phyloP scores from a whole-genome alignment of 2,113 vertebrate genomes.

The Oncorhynchus masou region DNA sequence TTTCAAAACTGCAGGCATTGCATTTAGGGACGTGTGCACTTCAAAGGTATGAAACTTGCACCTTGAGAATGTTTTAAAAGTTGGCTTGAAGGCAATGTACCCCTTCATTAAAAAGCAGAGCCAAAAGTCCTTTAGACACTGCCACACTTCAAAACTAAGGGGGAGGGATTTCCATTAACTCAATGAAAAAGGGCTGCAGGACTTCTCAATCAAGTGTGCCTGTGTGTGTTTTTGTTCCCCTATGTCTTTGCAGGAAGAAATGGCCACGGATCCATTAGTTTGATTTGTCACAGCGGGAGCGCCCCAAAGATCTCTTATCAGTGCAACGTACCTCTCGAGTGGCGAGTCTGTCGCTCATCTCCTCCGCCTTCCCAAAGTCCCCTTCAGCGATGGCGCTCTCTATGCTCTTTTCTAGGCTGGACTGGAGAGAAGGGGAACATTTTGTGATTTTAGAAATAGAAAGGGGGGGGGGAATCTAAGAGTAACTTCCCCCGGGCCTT shows the following conservation, averaged over 20 bases:
- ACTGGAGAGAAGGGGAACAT: slow-evolving; percentile 72
- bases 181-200: slow-evolving; percentile 82
- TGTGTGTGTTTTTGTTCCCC: slow-evolving; percentile 71
- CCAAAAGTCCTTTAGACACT: slow-evolving; percentile 78
- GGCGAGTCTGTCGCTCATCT: slow-evolving; percentile 93
- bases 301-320: slow-evolving; percentile 76
- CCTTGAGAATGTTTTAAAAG: slow-evolving; percentile 77
- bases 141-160: slow-evolving; percentile 94
- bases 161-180: slow-evolving; percentile 84
- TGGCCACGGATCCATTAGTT: slow-evolving; percentile 82
- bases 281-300: slow-evolving; percentile 80
- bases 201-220: slow-evolving; percentile 82
- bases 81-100: slow-evolving; percentile 77
- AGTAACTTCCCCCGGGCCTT: slow-evolving; percentile 71
- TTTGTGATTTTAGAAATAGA: slow-evolving; percentile 39
- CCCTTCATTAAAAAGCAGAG: slow-evolving; percentile 79
- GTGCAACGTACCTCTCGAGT: slow-evolving; percentile 88
- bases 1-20: slow-evolving; percentile 78
- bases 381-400: slow-evolving; percentile 89
- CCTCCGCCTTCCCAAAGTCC: slow-evolving; percentile 88
- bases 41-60: slow-evolving; percentile 79
- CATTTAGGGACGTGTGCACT: slow-evolving; percentile 75
- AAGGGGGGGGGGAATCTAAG: slow-evolving; percentile 65
- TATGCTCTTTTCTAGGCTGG: slow-evolving; percentile 90
- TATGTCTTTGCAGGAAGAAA: slow-evolving; percentile 81